Conservation (phyloP, 2,797 vertebrate species). For the Chloroceryle amazona region DNA sequence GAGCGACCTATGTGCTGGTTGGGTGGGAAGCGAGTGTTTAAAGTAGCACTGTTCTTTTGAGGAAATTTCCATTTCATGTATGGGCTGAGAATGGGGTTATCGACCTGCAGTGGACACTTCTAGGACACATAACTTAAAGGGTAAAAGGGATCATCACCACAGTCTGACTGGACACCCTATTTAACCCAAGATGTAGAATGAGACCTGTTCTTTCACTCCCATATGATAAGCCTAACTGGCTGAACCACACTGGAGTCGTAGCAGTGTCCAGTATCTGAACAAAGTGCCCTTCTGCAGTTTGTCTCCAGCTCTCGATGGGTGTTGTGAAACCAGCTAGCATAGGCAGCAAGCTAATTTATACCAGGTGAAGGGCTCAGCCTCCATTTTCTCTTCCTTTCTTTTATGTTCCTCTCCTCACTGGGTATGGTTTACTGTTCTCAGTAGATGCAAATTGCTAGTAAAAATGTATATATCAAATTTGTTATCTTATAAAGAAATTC, state of each 20-base stretch:
- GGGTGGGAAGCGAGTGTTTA: background rate
- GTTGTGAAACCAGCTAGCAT: background rate
- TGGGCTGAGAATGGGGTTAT: background rate
- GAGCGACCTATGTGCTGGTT: background rate
- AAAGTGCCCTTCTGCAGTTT: background rate
- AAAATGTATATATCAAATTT: background rate
- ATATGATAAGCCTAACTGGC: background rate
- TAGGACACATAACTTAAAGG: background rate
- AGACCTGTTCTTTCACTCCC: background rate
- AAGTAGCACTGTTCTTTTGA: background rate
- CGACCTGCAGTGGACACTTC: accelerated
- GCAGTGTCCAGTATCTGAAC: background rate
- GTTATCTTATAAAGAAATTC: background rate
- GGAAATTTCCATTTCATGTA: background rate
- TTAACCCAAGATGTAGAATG: background rate
- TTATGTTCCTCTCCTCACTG: background rate
- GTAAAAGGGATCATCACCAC: background rate
- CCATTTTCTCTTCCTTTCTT: background rate
- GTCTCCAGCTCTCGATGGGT: background rate
- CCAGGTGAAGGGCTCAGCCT: background rate
- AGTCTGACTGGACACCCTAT: background rate
- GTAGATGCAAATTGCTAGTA: background rate
- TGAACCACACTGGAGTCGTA: background rate
- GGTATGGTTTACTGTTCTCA: background rate
- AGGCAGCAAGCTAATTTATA: background rate